phyloP scores from a whole-genome alignment of 64 coral and sea anemone genomes.

The Dendronephthya gigantea region DNA sequence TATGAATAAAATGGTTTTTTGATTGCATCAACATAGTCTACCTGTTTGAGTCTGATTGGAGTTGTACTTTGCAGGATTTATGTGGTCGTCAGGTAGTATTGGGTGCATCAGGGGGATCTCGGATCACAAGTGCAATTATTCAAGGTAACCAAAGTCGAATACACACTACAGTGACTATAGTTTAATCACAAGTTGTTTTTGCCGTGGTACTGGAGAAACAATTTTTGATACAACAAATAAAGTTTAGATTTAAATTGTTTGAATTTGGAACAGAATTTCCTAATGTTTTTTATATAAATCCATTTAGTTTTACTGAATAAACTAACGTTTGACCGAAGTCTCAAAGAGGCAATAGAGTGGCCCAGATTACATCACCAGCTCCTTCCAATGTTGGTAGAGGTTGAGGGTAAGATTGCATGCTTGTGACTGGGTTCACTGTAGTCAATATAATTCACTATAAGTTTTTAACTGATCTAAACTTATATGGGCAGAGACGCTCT shows the following conservation, averaged over 20 bases:
- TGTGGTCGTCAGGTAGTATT: constrained; percentile 55
- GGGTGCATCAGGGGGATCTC: constrained; percentile 60
- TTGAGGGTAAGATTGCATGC: constrained; percentile 45
- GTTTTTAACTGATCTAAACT: too few relatives aligned
- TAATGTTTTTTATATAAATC: too few relatives aligned
- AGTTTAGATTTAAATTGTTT: too few relatives aligned
- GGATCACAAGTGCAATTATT: constrained; percentile 51
- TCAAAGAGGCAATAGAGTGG: constrained; percentile 63
- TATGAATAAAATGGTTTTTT: neutral
- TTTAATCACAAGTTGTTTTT: too few relatives aligned
- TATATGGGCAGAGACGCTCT: too few relatives aligned
- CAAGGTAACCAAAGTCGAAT: constrained; percentile 31
- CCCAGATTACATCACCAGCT: constrained; percentile 61
- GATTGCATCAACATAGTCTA: neutral
- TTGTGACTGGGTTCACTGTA: too few relatives aligned
- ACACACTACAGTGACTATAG: too few relatives aligned
- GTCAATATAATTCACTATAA: too few relatives aligned
- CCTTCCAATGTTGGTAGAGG: constrained; percentile 42
- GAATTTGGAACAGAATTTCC: too few relatives aligned
- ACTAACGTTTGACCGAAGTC: constrained; percentile 47
- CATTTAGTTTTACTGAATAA: constrained; percentile 45
- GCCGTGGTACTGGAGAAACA: too few relatives aligned
- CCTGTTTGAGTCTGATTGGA: neutral
- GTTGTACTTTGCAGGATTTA: constrained; percentile 44
- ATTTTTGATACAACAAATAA: too few relatives aligned